Conservation (phyloP, 2,888 invertebrate genomes). For the Suillia variegata region DNA sequence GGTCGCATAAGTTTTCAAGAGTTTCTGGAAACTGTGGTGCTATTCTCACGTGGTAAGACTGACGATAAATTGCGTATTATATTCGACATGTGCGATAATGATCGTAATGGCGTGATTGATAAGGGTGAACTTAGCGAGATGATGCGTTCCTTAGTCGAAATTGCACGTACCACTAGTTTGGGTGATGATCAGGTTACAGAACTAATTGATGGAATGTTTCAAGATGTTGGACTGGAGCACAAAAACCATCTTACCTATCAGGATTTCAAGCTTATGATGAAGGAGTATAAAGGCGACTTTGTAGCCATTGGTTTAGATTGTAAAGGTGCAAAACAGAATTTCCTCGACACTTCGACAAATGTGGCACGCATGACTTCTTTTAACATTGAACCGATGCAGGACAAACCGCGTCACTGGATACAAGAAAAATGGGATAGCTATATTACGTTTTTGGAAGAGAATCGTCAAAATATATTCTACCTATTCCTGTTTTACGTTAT, state of each 20-base stretch:
- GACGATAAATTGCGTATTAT: conserved; percentile 93
- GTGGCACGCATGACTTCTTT: conserved; percentile 95
- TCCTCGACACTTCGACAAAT: conserved; percentile 91
- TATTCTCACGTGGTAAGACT: conserved; percentile 90
- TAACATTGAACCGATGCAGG: conserved; percentile 82
- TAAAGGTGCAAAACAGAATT: conserved; percentile 94
- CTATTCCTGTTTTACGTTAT: conserved; percentile 94
- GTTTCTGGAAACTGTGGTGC: conserved; percentile 90
- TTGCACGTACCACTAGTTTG: conserved; percentile 87
- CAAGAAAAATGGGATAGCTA: conserved; percentile 83
- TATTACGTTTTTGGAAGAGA: conserved; percentile 92
- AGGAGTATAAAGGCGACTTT: conserved; percentile 93
- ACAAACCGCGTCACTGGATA: conserved; percentile 73
- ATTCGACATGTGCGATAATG: conserved; percentile 97
- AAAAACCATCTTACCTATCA: conserved; percentile 89
- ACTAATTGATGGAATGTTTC: conserved; percentile 91
- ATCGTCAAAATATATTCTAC: conserved; percentile 94
- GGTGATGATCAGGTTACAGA: conserved; percentile 90
- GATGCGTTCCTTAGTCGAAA: conserved; percentile 89
- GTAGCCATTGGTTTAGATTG: conserved; percentile 93
- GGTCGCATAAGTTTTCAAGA: conserved; percentile 95
- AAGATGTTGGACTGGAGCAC: conserved; percentile 87
- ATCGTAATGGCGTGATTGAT: conserved; percentile 91
- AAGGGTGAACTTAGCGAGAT: conserved; percentile 92
- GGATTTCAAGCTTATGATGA: conserved; percentile 95